Conservation (phyloP, 2,113 vertebrate genomes). For the Engystomops pustulosus region DNA sequence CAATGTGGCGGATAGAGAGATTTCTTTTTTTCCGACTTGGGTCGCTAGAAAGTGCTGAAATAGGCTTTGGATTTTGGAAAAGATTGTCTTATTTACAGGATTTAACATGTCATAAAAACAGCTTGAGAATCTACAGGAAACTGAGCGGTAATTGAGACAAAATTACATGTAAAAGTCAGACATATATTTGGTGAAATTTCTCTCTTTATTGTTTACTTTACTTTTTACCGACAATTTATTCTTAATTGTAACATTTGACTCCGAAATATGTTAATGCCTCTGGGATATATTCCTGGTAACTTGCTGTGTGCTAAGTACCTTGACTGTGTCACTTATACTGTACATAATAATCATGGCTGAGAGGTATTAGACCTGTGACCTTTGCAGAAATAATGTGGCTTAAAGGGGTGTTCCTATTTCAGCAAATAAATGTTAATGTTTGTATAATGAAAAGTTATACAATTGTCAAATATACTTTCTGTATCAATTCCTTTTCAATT, state of each 20-base stretch:
- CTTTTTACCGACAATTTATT: too few species aligned
- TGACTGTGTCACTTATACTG: too few species aligned
- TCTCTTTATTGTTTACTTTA: constrained; percentile 59
- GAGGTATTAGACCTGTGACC: too few species aligned
- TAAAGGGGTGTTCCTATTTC: too few species aligned
- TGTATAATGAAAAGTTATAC: too few species aligned
- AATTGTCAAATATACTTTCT: too few species aligned
- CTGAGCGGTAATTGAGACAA: constrained; percentile 70
- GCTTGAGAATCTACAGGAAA: constrained; percentile 74
- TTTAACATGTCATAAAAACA: constrained; percentile 83
- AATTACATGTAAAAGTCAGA: constrained; percentile 69
- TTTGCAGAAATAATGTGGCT: too few species aligned
- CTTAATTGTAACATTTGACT: constrained; percentile 67
- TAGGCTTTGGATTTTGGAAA: constrained; percentile 66
- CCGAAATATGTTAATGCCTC: too few species aligned
- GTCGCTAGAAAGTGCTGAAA: constrained; percentile 65
- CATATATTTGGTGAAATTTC: constrained; percentile 67
- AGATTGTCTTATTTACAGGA: constrained; percentile 78
- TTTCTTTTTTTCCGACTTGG: constrained; percentile 65
- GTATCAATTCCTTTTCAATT: too few species aligned
- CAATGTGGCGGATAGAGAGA: constrained; percentile 71
- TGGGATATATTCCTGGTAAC: too few species aligned
- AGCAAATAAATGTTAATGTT: too few species aligned
- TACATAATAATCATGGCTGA: too few species aligned
- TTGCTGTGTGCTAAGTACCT: not conserved